Percentiles rank a stretch among this genome's conserved stretches.
Evolutionary conservation across 2,113 vertebrate species (phyloP).

Genomic region (Mirounga angustirostris): DNA sequence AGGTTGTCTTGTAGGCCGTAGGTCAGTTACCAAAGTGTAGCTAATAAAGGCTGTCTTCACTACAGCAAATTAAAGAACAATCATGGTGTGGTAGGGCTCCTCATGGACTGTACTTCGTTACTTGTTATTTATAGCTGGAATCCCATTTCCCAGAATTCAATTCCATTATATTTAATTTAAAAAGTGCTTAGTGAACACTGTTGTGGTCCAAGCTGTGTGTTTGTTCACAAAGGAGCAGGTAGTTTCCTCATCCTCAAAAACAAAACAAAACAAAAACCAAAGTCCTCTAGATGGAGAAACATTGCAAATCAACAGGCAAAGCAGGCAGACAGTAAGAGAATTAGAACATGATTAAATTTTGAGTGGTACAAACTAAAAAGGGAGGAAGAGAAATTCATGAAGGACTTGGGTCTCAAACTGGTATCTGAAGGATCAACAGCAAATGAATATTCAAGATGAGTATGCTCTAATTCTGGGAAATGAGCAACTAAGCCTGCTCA

Average conservation of each 20-base stretch:
- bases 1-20: neutral
- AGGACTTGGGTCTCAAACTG: neutral
- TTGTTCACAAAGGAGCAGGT: neutral
- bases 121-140: neutral
- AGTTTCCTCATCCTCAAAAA: neutral
- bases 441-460: neutral
- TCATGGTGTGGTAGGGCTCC: neutral
- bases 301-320: neutral
- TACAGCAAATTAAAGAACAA: neutral
- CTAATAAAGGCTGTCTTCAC: neutral
- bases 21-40: neutral
- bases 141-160: neutral
- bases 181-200: neutral
- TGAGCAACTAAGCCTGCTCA: neutral
- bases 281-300: neutral
- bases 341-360: neutral
- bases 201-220: neutral
- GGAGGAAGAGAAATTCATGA: neutral
- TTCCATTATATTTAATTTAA: neutral
- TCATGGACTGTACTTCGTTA: neutral
- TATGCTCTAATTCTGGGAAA: neutral
- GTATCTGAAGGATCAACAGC: neutral
- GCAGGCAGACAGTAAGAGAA: neutral
- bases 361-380: neutral
- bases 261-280: neutral